Evolutionary conservation across 1,140 invertebrate species (phyloP), one percentile per base, ranked within the genome.

Genomic region (Megathymus violae): DNA sequence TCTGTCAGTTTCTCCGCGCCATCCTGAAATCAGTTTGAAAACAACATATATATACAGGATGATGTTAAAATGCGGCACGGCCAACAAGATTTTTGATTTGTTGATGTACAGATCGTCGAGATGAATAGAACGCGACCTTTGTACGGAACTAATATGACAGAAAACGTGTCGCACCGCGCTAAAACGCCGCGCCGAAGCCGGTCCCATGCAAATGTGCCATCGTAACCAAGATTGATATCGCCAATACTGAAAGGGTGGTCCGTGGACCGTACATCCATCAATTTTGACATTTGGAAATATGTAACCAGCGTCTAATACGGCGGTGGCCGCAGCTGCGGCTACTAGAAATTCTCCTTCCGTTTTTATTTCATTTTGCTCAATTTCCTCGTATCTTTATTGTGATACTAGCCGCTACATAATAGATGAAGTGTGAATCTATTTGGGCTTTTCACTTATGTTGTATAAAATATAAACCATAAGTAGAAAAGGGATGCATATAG

Each of bases 211-310:
- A 58, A 58, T 58, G 54, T 44, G 40, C 10, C 43, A 4, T 44
- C 56, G 11, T 59, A 59, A 59, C 56, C 43, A 59, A 59, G 56
- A 59, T 59, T 59, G 56, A 59, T 59, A 59, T 59, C 43, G 56
- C 27, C 56, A 59, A 47, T 59, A 59, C 56, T 47, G 25, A 59
- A 59, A 59, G 56, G 56, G 56, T 59, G 56, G 56, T 46, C 54
- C 41, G 54, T 58, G 54, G 54, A 58, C 54, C 54, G 27, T 19
- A 27, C 54, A 58, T 58, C 54, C 27, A 58, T 58, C 54, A 58
- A 58, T 36, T 58, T 14, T 44, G 54, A 41, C 52, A 58, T 58
- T 41, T 58, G 43, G 54, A 14, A 58, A 58, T 58, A 46, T 58
- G 41, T 47, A 27, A 36, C 54, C 43, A 17, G 15, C 54, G 4